These are phyloP conservation scores for Eclectus roratus DNA, from an alignment of 2,113 vertebrate species.

Conservation along the genomic window DNA sequence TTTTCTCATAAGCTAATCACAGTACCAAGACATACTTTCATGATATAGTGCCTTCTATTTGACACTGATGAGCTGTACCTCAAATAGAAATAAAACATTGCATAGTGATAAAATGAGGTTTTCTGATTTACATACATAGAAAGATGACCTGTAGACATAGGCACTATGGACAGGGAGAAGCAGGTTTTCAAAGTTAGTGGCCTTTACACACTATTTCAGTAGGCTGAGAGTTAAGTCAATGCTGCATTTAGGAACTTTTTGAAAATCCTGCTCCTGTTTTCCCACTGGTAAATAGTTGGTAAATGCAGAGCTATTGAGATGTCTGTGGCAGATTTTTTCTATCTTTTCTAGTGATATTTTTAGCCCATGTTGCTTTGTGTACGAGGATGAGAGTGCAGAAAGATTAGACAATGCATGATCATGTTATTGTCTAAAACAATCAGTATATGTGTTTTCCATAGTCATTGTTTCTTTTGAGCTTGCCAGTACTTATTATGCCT, in stretches of 20 bases:
- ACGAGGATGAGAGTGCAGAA: neutral
- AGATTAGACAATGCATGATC: neutral
- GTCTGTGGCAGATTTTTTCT: neutral
- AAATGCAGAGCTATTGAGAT: neutral
- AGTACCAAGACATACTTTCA: neutral
- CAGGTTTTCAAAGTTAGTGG: neutral
- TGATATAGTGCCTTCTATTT: neutral
- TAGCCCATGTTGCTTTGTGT: neutral
- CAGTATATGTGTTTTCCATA: neutral
- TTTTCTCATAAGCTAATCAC: neutral
- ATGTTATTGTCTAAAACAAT: slow-evolving; percentile 23
- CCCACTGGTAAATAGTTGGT: neutral
- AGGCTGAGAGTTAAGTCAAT: neutral
- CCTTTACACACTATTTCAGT: neutral
- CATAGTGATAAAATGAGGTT: neutral
- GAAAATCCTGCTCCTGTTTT: neutral
- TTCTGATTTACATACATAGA: neutral
- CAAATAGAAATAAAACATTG: neutral
- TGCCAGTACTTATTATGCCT: slow-evolving; percentile 6
- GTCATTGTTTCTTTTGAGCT: slow-evolving; percentile 2
- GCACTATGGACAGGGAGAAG: neutral
- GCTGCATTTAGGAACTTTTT: neutral
- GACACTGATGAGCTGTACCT: neutral
- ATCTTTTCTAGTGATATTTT: neutral
- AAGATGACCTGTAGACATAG: neutral